Conservation (phyloP, 2,797 vertebrate genomes). For the Typhlichthys eigenmanni region DNA sequence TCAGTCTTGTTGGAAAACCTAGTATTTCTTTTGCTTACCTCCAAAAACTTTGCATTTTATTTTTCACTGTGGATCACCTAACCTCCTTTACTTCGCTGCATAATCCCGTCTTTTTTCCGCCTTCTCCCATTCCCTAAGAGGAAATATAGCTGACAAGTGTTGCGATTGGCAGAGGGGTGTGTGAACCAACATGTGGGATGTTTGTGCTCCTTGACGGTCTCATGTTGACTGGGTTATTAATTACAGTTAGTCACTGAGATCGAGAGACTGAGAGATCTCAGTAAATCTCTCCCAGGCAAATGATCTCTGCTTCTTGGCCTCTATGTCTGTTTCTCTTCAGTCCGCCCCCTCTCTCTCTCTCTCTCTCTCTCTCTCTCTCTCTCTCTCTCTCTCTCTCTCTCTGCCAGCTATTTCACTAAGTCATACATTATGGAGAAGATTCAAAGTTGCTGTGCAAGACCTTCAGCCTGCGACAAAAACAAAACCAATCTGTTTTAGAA, state of each 20-base stretch:
- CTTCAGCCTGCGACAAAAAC: constrained; percentile 8
- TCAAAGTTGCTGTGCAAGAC: constrained; percentile 21
- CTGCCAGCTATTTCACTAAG: constrained; percentile 5
- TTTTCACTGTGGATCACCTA: neutral
- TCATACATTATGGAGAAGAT: constrained; percentile 25
- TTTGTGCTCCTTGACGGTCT: no score
- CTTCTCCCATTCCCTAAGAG: neutral
- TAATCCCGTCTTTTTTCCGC: neutral
- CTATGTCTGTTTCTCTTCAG: neutral
- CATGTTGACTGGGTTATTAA: no score
- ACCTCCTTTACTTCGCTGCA: neutral
- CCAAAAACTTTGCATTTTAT: neutral
- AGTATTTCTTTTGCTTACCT: no score
- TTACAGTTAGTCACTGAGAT: no score
- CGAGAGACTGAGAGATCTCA: no score
- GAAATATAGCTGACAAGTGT: no score
- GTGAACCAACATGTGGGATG: no score
- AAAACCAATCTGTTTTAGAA: constrained; percentile 18
- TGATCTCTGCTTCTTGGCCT: no score
- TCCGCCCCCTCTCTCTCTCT: neutral
- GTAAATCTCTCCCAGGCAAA: no score
- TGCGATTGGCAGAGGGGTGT: no score
- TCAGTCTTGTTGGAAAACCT: no score
- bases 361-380: neutral
- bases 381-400: constrained; percentile 3